Conservation (phyloP, 1,140 invertebrate species). For the Luehdorfia chinensis region DNA sequence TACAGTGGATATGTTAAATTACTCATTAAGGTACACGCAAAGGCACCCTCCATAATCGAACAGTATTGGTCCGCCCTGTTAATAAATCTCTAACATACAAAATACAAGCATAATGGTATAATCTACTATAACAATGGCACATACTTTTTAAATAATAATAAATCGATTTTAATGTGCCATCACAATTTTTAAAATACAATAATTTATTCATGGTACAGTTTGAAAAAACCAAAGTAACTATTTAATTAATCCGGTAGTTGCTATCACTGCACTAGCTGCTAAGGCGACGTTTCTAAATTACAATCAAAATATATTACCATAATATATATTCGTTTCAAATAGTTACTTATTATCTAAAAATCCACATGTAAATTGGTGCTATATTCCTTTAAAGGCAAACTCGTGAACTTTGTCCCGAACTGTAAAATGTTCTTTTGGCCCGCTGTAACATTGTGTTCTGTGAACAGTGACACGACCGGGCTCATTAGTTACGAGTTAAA, state of each 20-base stretch:
- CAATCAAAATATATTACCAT: constrained; percentile 48
- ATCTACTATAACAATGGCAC: constrained; percentile 41
- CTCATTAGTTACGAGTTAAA: too few relatives aligned
- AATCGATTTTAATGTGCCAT: constrained; percentile 36
- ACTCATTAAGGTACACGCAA: constrained; percentile 49
- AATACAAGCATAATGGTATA: constrained; percentile 31
- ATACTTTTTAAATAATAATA: constrained; percentile 24
- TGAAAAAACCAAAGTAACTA: constrained; percentile 37
- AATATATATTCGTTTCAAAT: constrained; percentile 53
- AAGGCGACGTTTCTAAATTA: constrained; percentile 52
- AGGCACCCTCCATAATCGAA: constrained; percentile 49
- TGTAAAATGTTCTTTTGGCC: background rate
- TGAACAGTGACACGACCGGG: too few relatives aligned
- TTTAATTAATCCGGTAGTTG: constrained; percentile 30
- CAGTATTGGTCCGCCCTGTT: constrained; percentile 54
- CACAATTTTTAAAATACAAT: constrained; percentile 25
- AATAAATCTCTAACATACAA: constrained; percentile 31
- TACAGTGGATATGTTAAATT: constrained; percentile 41
- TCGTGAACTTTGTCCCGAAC: constrained; percentile 11
- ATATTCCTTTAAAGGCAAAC: constrained; percentile 24
- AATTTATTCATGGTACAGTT: constrained; percentile 25
- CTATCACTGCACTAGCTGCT: constrained; percentile 63
- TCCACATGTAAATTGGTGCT: constrained; percentile 57
- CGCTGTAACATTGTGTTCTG: too few relatives aligned
- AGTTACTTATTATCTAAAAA: constrained; percentile 37